These are phyloP conservation scores for Tor tambroides DNA, from an alignment of 2,113 vertebrate genomes.

Conservation along the genomic window DNA sequence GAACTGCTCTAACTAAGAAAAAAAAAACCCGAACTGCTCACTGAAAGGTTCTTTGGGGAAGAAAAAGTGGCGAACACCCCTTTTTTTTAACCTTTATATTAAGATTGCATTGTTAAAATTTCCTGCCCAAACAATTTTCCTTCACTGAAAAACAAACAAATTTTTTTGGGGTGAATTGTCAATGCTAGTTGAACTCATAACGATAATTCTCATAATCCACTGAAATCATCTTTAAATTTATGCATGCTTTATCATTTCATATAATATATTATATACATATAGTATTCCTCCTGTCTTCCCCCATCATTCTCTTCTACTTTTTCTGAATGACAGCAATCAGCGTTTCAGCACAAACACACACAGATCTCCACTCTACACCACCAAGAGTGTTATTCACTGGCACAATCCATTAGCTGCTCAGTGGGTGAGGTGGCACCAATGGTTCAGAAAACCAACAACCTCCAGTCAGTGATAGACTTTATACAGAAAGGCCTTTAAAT, in stretches of 20 bases:
- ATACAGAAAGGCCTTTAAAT: slow-evolving; percentile 34
- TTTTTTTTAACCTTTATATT: too few species aligned
- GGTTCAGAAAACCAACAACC: slow-evolving; percentile 52
- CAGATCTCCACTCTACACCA: slow-evolving; percentile 15
- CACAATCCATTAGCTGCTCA: slow-evolving; percentile 69
- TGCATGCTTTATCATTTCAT: not conserved
- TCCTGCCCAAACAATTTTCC: too few species aligned
- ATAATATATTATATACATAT: not conserved
- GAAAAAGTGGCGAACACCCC: too few species aligned
- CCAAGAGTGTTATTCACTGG: slow-evolving; percentile 59
- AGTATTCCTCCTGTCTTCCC: not conserved
- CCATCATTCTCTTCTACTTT: not conserved
- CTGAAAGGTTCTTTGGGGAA: too few species aligned
- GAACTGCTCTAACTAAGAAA: too few species aligned
- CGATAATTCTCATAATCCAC: not conserved
- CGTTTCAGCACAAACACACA: not conserved
- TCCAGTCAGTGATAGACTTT: slow-evolving; percentile 40
- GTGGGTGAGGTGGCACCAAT: slow-evolving; percentile 66
- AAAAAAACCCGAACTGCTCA: too few species aligned
- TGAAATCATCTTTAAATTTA: not conserved
- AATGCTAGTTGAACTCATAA: not conserved
- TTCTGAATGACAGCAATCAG: not conserved
- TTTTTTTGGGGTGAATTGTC: not conserved
- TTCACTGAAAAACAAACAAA: too few species aligned
- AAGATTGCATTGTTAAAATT: too few species aligned